Evolutionary conservation across 2,888 invertebrate genomes (phyloP).

Genomic region (Trissolcus japonicus): DNA sequence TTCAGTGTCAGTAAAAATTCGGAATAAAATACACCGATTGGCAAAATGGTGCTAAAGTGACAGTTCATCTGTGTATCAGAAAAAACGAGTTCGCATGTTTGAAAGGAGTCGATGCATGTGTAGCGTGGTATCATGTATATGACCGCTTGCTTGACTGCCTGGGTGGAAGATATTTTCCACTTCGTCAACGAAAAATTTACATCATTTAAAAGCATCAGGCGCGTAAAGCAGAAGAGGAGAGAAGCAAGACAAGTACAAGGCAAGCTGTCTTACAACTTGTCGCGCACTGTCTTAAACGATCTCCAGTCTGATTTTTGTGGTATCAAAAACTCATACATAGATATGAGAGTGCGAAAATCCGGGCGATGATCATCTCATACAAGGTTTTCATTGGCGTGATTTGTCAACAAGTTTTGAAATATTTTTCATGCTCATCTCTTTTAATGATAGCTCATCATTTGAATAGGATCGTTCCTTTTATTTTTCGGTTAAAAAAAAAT

Average conservation of each 20-base stretch:
- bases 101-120: conserved; percentile 25
- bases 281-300: conserved; percentile 31
- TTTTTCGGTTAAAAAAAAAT: neutral
- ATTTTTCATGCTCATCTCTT: too few species aligned
- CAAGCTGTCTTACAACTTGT: conserved; percentile 47
- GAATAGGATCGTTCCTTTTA: neutral
- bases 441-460: too few species aligned
- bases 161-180: conserved; percentile 50
- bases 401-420: too few species aligned
- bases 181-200: conserved; percentile 41
- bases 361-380: too few species aligned
- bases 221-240: neutral
- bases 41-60: conserved; percentile 10
- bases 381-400: too few species aligned
- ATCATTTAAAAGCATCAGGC: conserved; percentile 18
- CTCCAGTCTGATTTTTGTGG: conserved; percentile 27
- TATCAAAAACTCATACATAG: conserved; percentile 2
- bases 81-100: conserved; percentile 22
- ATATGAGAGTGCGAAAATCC: too few species aligned
- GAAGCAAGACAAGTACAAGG: conserved; percentile 32
- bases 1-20: neutral
- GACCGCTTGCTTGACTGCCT: conserved; percentile 26
- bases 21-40: neutral
- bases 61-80: conserved; percentile 10
- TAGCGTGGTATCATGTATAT: conserved; percentile 12